Evolutionary conservation across 2,113 vertebrate species (phyloP), one percentile per base, ranked within the genome.

Genomic region (Poeciliopsis turrubarensis): DNA sequence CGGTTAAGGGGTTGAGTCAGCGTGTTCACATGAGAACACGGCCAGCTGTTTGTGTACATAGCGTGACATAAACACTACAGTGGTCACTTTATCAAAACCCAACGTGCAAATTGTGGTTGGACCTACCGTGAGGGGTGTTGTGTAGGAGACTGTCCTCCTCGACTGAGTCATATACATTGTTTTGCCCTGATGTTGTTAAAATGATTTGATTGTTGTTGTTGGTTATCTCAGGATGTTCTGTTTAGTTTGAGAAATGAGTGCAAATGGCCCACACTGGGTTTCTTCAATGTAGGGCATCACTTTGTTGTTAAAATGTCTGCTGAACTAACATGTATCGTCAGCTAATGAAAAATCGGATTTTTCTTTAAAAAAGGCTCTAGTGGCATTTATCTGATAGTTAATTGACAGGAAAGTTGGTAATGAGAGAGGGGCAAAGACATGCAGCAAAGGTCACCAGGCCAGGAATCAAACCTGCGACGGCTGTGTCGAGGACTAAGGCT

Each of bases 1-100:
- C 67, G 61, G 66, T 37, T 22, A 85, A 91, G 71, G 72, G 81
- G 60, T 51, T 73, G 77, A 90, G 88, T 89, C 88, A 90, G 87
- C 87, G 78, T 65, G 37, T 77, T 68, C 74, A 72, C 68, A 74
- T 10, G 47, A 65, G 39, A 63, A 62, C 69, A 62, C 66, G 73
- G 29, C 9, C 82, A 76, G 73, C 70, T 86, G 80, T 51, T 29
- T 72, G 19, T 47, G 25, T 12, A 26, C 54, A 68, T 5, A 54
- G 5, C 4, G 5, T 10, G 60, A 73, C 32, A 66, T 70, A 71
- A 34, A 69, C 60, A 14, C 61, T 3, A 31, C 74, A 60, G 75
- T 39, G 83, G 70, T 71, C 73, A 78, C 27, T 75, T 81, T 47
- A 44, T 80, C 77, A 82, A 63, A 76, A 76, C 61, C 64, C 76